Evolutionary conservation across 1,140 invertebrate species (phyloP), one percentile per base, ranked within the genome.

Genomic region (Calliopsis andreniformis): DNA sequence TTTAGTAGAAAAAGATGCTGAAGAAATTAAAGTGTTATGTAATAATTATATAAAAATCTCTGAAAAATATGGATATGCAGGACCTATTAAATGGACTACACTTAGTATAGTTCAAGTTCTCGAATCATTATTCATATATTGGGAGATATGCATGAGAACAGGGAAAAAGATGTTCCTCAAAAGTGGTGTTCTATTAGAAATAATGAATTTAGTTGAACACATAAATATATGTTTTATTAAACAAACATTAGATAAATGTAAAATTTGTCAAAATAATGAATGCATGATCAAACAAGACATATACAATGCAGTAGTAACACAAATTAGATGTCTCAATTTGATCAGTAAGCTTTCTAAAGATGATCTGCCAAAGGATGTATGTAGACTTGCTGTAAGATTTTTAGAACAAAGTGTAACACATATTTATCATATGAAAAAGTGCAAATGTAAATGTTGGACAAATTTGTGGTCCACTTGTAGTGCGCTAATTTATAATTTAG

Each of bases 401-500:
- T 58, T 87, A 7, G 39, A 86, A 28, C 77, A 86, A 35, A 71
- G 72, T 23, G 3, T 83, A 32, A 39, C 35, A 10, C 58, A 20
- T 7, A 72, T 80, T 58, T 12, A 55, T 43, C 66, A 85, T 59
- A 63, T 88, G 55, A 73, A 82, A 30, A 28, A 85, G 39, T 43
- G 3, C 25, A 42, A 64, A 12, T 89, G 88, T 47, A 79, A 69
- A 62, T 58, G 58, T 6, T 88, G 87, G 86, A 55, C 8, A 23
- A 14, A 43, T n/a, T 39, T 86, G 20, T 89, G 88, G 88, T 47
- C 35, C 14, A 58, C 28, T 0, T 78, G 63, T 69, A 73, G 77
- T 32, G 76, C 56, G 47, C 56, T 68, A 28, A 84, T 88, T 43
- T 89, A 86, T 32, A 89, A 88, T 61, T 47, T 87, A 32, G 69